phyloP scores from a whole-genome alignment of 1,140 invertebrate genomes.

The Oryctes rhinoceros region DNA sequence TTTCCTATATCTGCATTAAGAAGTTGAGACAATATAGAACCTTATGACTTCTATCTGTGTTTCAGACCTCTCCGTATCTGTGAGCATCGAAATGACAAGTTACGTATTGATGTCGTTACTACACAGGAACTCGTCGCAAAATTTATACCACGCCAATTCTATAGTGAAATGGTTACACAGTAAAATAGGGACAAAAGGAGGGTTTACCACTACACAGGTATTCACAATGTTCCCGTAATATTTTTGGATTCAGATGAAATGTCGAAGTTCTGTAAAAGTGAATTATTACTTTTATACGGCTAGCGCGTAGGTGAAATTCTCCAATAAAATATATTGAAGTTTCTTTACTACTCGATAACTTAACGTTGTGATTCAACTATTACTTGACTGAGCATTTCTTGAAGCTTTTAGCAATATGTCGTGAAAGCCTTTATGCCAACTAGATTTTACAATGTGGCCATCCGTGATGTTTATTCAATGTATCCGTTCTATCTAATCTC shows the following conservation, averaged over 20 bases:
- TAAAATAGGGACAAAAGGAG: constrained; percentile 73
- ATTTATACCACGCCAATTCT: constrained; percentile 66
- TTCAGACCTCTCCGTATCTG: neutral
- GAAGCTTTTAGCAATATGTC: too few relatives aligned
- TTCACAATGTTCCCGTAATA: neutral
- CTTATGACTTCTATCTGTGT: neutral
- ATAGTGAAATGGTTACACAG: constrained; percentile 72
- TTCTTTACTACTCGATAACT: too few relatives aligned
- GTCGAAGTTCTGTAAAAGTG: neutral
- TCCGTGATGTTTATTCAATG: too few relatives aligned
- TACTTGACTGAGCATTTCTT: too few relatives aligned
- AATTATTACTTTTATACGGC: neutral
- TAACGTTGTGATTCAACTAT: too few relatives aligned
- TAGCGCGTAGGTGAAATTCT: too few relatives aligned
- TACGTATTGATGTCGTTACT: constrained; percentile 72
- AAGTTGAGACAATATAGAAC: too few relatives aligned
- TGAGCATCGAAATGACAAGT: constrained; percentile 72
- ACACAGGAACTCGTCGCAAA: constrained; percentile 64
- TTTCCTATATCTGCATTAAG: too few relatives aligned
- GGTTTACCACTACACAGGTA: constrained; percentile 69
- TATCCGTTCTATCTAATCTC: too few relatives aligned
- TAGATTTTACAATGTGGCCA: too few relatives aligned
- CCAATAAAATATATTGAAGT: too few relatives aligned
- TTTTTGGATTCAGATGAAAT: neutral
- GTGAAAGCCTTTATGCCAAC: too few relatives aligned